phyloP scores from a whole-genome alignment of 2,797 vertebrate genomes.

The Tauraco hartlaubi region DNA sequence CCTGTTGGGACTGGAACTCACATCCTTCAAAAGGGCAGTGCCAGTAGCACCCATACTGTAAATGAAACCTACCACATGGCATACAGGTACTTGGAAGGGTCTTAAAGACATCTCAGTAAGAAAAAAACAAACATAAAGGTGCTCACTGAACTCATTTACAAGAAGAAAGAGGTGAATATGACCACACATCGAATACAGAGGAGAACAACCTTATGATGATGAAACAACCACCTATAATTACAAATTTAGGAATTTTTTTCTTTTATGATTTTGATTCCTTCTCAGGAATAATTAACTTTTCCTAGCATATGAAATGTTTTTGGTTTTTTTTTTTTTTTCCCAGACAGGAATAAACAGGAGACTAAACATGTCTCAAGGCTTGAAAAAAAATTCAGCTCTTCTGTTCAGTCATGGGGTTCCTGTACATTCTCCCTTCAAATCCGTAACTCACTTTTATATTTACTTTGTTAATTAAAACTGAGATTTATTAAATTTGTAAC shows the following conservation, averaged over 20 bases:
- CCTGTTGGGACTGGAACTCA: not conserved
- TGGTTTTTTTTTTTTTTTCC: not conserved
- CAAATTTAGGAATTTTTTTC: not conserved
- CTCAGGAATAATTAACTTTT: slow-evolving; percentile 62
- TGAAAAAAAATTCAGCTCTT: not conserved
- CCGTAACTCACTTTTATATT: slow-evolving; percentile 21
- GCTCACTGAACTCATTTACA: not conserved
- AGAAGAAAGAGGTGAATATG: not conserved
- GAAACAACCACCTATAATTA: not conserved
- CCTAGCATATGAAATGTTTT: slow-evolving; percentile 19
- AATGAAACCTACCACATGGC: not conserved
- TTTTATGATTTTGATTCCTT: slow-evolving; percentile 44
- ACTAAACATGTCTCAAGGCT: slow-evolving; percentile 32
- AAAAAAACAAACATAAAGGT: not conserved
- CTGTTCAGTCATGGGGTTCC: not conserved
- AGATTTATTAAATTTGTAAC: slow-evolving; percentile 59
- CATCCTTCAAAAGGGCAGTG: not conserved
- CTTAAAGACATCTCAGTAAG: not conserved
- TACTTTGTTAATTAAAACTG: slow-evolving; percentile 58
- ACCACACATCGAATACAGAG: not conserved
- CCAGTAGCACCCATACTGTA: not conserved
- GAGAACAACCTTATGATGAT: not conserved
- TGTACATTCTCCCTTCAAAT: slow-evolving; percentile 25
- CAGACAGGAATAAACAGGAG: slow-evolving; percentile 51
- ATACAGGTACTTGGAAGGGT: not conserved